These are phyloP conservation scores for Corapipo altera DNA, from an alignment of 2,113 vertebrate genomes.

Conservation along the genomic window DNA sequence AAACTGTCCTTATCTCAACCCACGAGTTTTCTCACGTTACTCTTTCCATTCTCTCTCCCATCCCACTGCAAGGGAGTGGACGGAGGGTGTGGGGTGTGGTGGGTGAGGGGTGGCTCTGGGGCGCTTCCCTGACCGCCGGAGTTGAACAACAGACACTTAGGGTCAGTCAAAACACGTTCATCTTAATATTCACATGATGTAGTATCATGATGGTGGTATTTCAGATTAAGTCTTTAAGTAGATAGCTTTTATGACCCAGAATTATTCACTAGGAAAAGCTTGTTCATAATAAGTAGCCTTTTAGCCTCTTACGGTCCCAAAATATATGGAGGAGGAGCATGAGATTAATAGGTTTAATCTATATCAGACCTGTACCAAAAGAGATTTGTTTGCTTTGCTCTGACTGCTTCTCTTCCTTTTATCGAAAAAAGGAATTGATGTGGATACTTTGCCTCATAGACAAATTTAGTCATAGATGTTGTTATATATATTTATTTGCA, in stretches of 20 bases:
- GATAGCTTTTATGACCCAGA: neutral
- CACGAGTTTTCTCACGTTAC: neutral
- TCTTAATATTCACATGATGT: neutral
- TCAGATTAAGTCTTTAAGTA: neutral
- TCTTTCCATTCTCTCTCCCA: neutral
- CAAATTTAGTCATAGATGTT: neutral
- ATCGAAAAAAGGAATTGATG: neutral
- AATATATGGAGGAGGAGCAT: neutral
- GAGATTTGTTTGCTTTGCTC: neutral
- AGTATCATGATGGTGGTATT: neutral
- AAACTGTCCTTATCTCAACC: neutral
- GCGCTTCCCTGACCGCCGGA: neutral
- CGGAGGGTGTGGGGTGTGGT: accelerated
- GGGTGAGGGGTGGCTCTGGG: neutral
- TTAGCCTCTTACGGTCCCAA: neutral
- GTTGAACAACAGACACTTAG: neutral
- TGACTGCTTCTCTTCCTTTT: neutral
- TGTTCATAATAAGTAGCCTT: neutral
- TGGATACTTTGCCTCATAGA: neutral
- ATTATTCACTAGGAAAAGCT: neutral
- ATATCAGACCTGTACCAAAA: neutral
- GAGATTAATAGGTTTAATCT: neutral
- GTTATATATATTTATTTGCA: neutral
- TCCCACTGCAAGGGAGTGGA: accelerated
- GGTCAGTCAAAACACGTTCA: neutral